A percentile compares a stretch with the other conserved stretches of the same genome.
Conservation (phyloP, 2,888 invertebrate genomes). For the Erynnis tages region DNA sequence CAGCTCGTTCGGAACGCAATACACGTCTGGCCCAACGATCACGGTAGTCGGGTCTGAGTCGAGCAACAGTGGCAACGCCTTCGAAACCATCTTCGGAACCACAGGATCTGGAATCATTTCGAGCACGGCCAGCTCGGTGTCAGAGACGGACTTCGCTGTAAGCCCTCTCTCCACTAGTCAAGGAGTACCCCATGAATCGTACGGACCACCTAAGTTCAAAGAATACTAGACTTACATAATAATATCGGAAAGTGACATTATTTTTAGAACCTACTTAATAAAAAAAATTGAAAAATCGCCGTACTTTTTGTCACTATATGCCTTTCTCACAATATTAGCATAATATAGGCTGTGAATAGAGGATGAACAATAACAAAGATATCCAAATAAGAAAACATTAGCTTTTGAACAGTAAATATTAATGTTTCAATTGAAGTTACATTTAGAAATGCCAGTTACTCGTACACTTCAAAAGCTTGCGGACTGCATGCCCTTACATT, state of each 20-base stretch:
- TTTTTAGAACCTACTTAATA: no score
- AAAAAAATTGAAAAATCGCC: no score
- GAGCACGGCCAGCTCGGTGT: conserved; percentile 29
- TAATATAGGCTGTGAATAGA: no score
- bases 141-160: conserved; percentile 36
- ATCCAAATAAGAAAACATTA: no score
- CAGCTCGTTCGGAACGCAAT: background rate
- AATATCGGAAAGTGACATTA: conserved; percentile 1
- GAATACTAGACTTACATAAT: conserved; percentile 32
- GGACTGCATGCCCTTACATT: no score
- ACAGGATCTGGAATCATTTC: conserved; percentile 25
- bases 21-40: conserved; percentile 12
- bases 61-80: background rate
- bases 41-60: background rate
- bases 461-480: no score
- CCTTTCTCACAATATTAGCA: no score
- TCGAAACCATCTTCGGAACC: conserved; percentile 10
- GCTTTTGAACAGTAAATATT: no score
- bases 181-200: conserved; percentile 68
- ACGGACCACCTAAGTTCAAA: conserved; percentile 67
- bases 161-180: conserved; percentile 63
- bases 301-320: no score
- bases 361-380: no score
- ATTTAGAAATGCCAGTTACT: no score
- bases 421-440: no score